Evolutionary conservation across 2,888 invertebrate species (phyloP).

Genomic region (Euproctis similis): DNA sequence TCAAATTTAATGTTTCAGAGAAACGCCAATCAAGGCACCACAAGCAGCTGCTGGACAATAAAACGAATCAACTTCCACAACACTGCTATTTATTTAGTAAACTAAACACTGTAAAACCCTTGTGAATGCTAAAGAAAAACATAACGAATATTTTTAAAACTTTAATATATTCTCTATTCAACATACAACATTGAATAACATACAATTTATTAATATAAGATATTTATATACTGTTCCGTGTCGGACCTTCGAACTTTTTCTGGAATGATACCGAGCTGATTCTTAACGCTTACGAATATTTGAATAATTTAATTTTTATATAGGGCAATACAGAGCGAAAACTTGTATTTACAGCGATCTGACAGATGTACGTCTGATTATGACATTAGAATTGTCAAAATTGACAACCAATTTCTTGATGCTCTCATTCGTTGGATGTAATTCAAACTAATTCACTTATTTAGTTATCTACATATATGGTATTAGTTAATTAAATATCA

Average conservation of each 20-base stretch:
- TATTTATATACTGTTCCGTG: conserved; percentile 33
- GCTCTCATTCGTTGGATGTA: not conserved
- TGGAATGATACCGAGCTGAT: conserved; percentile 73
- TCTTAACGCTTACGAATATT: conserved; percentile 24
- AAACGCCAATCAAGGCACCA: conserved; percentile 27
- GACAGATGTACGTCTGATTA: conserved; percentile 25
- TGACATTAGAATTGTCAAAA: conserved; percentile 8
- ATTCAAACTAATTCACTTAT: too few species aligned
- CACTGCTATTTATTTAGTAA: conserved; percentile 64
- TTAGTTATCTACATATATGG: too few species aligned
- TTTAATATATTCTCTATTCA: conserved; percentile 66
- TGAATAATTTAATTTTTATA: conserved; percentile 26
- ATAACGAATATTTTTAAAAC: conserved; percentile 48
- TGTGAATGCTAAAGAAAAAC: conserved; percentile 56
- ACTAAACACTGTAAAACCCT: conserved; percentile 62
- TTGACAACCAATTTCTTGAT: conserved; percentile 2
- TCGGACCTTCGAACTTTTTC: conserved; percentile 49
- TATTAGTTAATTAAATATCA: too few species aligned
- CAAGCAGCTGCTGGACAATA: conserved; percentile 26
- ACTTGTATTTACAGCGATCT: conserved; percentile 42
- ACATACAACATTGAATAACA: conserved; percentile 66
- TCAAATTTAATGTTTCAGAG: too few species aligned
- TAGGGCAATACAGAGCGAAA: conserved; percentile 33
- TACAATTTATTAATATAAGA: conserved; percentile 47
- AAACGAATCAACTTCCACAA: conserved; percentile 38